Base-by-base conservation (phyloP, 2,113 vertebrate species). In the Menidia beryllina region DNA sequence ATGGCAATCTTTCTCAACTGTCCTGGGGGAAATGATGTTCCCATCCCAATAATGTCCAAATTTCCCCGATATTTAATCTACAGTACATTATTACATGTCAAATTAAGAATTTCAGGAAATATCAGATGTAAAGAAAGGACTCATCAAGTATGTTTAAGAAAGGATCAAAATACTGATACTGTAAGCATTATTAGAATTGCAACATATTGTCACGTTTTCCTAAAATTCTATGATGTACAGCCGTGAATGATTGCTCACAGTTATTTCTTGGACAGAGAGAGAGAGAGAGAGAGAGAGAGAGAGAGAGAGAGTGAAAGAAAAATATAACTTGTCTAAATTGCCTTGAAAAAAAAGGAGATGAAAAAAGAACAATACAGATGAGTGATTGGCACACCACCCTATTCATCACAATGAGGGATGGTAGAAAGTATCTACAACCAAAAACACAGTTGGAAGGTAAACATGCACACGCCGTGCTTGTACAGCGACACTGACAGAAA, bases 341-440 rank as follows among this genome's bases (percentile, higher is more conserved):
- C 81, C 73, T 81, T 76, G 66, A 82, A 82, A 80, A 80, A 83
- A 67, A 68, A 65, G 17, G 72, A 34, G 27, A 41, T 45, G 21
- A 70, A 41, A 73, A 57, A 84, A 89, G 79, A 87, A 81, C 84
- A 83, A 86, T 88, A 86, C 77, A 77, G 84, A 81, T 89, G 88
- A 90, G 69, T 88, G 88, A 91, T 88, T 86, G 90, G 90, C 87
- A 88, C 58, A 24, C 73, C 11, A 38, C 65, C 69, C 79, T 71
- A 88, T 91, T 90, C 85, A 90, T 91, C 88, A 91, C 81, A 66
- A 83, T 88, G 89, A 91, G 80, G 72, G 72, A 87, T 90, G 81
- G 79, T 69, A 59, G 52, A 82, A 82, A 73, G 82, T 75, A 79
- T 75, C 74, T 85, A 84, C 83, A 81, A 86, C 72, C 65, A 59